These are phyloP conservation scores for Smutsia temminckii DNA, from an alignment of 2,797 vertebrate genomes.

Conservation along the genomic window DNA sequence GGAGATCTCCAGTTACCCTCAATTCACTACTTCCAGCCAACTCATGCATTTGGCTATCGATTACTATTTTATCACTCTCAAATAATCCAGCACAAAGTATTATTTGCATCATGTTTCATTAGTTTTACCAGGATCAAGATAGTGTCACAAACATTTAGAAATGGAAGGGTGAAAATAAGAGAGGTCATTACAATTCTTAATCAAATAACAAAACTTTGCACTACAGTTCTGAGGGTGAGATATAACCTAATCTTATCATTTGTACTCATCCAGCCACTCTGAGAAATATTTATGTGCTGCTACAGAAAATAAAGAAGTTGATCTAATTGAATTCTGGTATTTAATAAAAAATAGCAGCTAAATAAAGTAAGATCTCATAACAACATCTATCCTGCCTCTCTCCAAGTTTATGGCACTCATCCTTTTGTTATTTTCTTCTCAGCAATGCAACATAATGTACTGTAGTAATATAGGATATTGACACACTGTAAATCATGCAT, in stretches of 20 bases:
- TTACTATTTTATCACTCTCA: constrained; percentile 49
- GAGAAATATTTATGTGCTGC: constrained; percentile 56
- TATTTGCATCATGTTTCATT: constrained; percentile 52
- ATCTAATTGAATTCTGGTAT: constrained; percentile 71
- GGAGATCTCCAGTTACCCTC: neutral
- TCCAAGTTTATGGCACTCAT: neutral
- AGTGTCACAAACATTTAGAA: constrained; percentile 55
- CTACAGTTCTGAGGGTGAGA: neutral
- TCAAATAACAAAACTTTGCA: constrained; percentile 53
- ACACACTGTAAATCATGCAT: constrained; percentile 39
- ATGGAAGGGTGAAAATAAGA: neutral
- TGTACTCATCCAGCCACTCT: constrained; percentile 26
- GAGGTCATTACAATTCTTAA: constrained; percentile 56
- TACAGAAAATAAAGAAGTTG: constrained; percentile 67
- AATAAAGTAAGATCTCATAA: constrained; percentile 61
- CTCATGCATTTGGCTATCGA: constrained; percentile 5
- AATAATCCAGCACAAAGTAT: constrained; percentile 17
- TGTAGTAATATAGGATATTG: constrained; percentile 19
- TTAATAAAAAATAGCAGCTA: constrained; percentile 62
- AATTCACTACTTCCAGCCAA: neutral
- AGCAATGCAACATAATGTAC: neutral
- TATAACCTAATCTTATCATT: constrained; percentile 13
- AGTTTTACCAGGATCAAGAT: constrained; percentile 55
- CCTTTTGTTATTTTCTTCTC: constrained; percentile 35
- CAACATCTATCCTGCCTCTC: neutral